phyloP scores from a whole-genome alignment of 2,888 invertebrate species.

The Ptychoptera albimana region DNA sequence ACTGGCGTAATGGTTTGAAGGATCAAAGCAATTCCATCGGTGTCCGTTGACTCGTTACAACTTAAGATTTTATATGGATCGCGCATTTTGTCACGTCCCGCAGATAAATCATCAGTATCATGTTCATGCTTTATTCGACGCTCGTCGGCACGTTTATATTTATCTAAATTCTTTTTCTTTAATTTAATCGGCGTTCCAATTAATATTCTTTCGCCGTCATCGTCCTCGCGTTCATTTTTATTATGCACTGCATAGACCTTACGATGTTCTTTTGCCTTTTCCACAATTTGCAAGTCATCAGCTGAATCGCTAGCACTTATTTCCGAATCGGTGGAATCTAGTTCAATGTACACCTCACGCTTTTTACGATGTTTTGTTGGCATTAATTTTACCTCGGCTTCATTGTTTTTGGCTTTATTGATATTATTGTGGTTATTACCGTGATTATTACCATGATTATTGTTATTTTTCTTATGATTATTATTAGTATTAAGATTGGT shows the following conservation, averaged over 20 bases:
- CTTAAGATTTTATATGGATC: neutral
- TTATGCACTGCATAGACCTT: conserved; percentile 6
- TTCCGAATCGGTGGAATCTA: no score
- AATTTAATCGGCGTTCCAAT: conserved; percentile 30
- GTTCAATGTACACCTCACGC: no score
- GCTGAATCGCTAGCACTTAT: no score
- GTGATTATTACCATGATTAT: no score
- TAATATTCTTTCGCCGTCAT: conserved; percentile 23
- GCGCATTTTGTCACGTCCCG: neutral
- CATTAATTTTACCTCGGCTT: neutral
- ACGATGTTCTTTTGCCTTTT: conserved; percentile 13
- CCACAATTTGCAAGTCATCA: conserved; percentile 8
- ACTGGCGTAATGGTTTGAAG: conserved; percentile 22
- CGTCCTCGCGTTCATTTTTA: conserved; percentile 8
- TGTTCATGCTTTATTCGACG: neutral
- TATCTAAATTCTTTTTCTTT: conserved; percentile 13
- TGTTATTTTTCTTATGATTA: no score
- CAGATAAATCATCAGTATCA: neutral
- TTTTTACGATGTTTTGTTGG: neutral
- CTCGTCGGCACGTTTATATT: conserved; percentile 8
- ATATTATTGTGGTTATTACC: no score
- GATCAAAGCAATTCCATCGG: conserved; percentile 26
- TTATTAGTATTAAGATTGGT: no score
- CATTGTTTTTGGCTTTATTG: neutral
- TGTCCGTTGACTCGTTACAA: conserved; percentile 7